Evolutionary conservation across 2,113 vertebrate genomes (phyloP).

Genomic region (Columba janthina): DNA sequence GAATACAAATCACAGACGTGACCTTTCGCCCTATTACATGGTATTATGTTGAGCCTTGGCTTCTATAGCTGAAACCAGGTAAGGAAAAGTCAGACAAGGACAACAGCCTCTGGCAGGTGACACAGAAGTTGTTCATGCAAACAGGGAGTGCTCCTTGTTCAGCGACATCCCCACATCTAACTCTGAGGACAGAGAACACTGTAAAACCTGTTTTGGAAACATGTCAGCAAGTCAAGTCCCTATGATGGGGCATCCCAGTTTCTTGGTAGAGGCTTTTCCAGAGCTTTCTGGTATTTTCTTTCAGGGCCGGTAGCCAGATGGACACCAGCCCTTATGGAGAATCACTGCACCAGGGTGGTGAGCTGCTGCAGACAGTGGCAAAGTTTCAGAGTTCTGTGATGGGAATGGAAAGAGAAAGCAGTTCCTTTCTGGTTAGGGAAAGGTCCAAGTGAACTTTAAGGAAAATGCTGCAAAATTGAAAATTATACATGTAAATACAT

Average conservation of each 20-base stretch:
- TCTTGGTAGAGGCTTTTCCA: neutral
- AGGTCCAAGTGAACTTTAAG: neutral
- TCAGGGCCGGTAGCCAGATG: neutral
- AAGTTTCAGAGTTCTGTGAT: neutral
- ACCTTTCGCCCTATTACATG: neutral
- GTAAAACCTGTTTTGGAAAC: neutral
- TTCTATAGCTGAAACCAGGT: neutral
- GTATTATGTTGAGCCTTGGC: neutral
- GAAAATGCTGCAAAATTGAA: neutral
- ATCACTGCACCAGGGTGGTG: neutral
- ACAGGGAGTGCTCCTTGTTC: neutral
- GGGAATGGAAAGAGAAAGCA: neutral
- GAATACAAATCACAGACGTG: neutral
- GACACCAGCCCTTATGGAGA: neutral
- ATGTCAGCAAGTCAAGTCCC: neutral
- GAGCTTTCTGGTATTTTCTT: neutral
- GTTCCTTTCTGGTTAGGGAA: neutral
- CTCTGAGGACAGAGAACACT: neutral
- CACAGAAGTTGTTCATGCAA: neutral
- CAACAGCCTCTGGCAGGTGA: neutral
- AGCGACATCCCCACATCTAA: fast-evolving
- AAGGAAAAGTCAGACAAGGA: neutral
- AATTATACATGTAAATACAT: neutral
- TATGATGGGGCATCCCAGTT: fast-evolving
- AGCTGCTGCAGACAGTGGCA: neutral